A percentile compares a stretch with the other conserved stretches of the same genome.
These are phyloP conservation scores for Nysson spinosus DNA, from an alignment of 2,888 invertebrate genomes.

Conservation along the genomic window DNA sequence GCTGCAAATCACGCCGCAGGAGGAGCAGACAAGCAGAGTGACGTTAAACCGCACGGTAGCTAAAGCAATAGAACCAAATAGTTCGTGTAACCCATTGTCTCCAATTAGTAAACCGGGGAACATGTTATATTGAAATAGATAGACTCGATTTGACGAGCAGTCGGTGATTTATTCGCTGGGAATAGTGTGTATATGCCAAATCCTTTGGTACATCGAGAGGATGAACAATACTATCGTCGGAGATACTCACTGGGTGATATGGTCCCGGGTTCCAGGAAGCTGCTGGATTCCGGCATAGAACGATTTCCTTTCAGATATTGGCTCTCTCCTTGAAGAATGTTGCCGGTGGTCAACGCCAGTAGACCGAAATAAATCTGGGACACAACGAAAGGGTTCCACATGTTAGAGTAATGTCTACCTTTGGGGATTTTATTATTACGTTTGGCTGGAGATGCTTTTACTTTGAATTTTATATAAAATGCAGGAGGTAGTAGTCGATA, in stretches of 20 bases:
- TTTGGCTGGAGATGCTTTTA: no score
- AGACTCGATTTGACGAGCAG: no score
- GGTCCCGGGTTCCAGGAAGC: conserved; percentile 76
- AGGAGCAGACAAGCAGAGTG: conserved; percentile 83
- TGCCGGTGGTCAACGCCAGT: conserved; percentile 82
- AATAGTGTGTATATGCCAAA: no score
- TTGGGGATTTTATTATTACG: no score
- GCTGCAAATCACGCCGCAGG: conserved; percentile 84
- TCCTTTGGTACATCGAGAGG: no score
- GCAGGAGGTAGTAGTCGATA: no score
- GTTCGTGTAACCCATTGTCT: background rate
- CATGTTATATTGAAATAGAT: background rate
- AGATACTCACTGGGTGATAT: conserved; percentile 77
- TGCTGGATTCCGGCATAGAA: conserved; percentile 72
- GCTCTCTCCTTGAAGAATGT: conserved; percentile 83
- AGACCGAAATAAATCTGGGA: conserved; percentile 85
- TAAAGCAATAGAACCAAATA: conserved; percentile 77
- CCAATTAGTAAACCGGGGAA: background rate
- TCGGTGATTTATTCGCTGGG: no score
- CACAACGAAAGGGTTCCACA: no score
- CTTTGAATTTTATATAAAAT: no score
- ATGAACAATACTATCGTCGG: background rate
- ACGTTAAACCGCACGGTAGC: conserved; percentile 87
- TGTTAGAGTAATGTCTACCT: no score
- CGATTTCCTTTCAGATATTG: conserved; percentile 82